phyloP scores from a whole-genome alignment of 2,888 invertebrate genomes.

The Myathropa florea region DNA sequence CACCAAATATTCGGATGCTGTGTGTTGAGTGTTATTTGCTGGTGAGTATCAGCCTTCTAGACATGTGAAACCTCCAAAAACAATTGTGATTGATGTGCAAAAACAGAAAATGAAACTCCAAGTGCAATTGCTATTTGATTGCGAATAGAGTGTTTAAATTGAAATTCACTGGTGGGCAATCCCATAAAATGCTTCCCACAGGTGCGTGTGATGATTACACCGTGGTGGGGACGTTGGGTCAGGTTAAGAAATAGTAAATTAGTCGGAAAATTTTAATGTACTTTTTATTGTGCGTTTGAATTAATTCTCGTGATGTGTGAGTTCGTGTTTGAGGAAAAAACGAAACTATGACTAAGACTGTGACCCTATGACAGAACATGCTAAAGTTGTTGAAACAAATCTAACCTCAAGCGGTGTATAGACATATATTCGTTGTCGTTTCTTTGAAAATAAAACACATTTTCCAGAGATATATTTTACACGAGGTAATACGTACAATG shows the following conservation, averaged over 20 bases:
- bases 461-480: no score
- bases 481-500: no score
- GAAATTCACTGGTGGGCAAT: slow-evolving; percentile 41
- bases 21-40: slow-evolving; percentile 7
- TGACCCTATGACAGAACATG: background rate
- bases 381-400: no score
- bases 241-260: slow-evolving; percentile 28
- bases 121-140: slow-evolving; percentile 50
- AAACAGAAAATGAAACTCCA: background rate
- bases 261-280: background rate
- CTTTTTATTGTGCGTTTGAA: background rate
- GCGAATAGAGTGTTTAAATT: slow-evolving; percentile 36
- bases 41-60: background rate
- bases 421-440: no score
- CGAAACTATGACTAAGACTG: background rate
- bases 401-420: no score
- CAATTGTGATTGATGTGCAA: background rate
- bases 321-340: background rate
- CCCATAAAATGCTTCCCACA: slow-evolving; percentile 54
- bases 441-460: no score
- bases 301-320: slow-evolving; percentile 1
- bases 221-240: slow-evolving; percentile 25
- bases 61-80: slow-evolving; percentile 1
- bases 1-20: slow-evolving; percentile 23
- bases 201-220: slow-evolving; percentile 23